Evolutionary conservation across 2,888 invertebrate species (phyloP).

Genomic region (Andrena bucephala): DNA sequence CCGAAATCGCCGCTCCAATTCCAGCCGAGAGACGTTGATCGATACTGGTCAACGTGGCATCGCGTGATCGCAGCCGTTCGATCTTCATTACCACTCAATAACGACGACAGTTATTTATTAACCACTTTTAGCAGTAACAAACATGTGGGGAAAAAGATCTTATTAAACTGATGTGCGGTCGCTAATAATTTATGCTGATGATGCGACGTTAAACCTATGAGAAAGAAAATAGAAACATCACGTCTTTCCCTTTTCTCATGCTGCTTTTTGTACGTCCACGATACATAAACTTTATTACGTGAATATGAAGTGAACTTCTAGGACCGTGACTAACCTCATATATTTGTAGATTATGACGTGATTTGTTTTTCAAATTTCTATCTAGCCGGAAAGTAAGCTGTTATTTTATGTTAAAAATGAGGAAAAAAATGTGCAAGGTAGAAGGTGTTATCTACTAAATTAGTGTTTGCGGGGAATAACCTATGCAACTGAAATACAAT

Average conservation of each 20-base stretch:
- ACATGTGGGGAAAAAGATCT: too few relatives aligned
- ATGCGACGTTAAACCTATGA: too few relatives aligned
- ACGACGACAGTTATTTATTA: background rate
- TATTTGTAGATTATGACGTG: background rate
- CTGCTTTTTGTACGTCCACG: background rate
- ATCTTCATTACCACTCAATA: constrained; percentile 4
- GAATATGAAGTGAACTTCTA: too few relatives aligned
- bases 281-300: background rate
- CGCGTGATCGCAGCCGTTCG: constrained; percentile 1
- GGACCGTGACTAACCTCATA: background rate
- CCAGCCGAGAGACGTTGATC: constrained; percentile 18
- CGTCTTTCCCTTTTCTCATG: too few relatives aligned
- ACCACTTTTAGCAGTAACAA: background rate
- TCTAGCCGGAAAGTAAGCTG: background rate
- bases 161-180: too few relatives aligned
- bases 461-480: too few relatives aligned
- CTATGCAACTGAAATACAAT: too few relatives aligned
- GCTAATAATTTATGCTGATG: too few relatives aligned
- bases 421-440: background rate
- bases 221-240: too few relatives aligned
- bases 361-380: constrained; percentile 4
- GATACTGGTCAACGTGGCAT: background rate
- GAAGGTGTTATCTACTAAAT: background rate
- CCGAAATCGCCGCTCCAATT: constrained; percentile 28
- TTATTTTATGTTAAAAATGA: background rate